Base-by-base conservation (phyloP, 2,888 invertebrate genomes). In the Spatulosminthurus flaviceps region DNA sequence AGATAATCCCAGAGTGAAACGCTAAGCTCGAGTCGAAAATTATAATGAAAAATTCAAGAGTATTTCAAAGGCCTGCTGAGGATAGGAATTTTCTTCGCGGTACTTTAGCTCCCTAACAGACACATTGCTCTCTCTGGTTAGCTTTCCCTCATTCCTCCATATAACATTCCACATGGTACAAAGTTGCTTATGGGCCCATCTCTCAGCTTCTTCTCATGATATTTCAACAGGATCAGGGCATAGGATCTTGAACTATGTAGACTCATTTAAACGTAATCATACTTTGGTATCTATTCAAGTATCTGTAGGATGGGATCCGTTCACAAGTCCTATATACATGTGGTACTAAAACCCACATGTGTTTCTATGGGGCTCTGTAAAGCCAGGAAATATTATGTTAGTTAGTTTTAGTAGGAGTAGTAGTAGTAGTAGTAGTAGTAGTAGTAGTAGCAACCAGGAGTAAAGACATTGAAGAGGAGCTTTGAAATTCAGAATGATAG, bases 21-120 rank as follows among this genome's bases (percentile, higher is more conserved):
- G 42, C 26, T 24, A 26, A 60, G 61, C 61, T 74, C 61, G 61
- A 19, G 61, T 74, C 29, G 60, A 61, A 71, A 74, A 74, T 74
- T 74, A 74, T 74, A 61, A 74, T 74, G 74, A 74, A 74, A 74
- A 74, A 74, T 74, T 74, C 74, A 74, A 74, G 24, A 74, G 61
- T 29, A 61, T 74, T 61, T 74, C 74, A 60, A 61, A 74, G 74
- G 74, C 21, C 74, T 61, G 74, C 21, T 73, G 73, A 73, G 73
- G 73, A 73, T 71, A 22, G 42, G 42, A 71, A 71, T 71, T 71
- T 69, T 29, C 28, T 69, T 29, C 26, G 51, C 16, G 51, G n/a
- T 51, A 51, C 51, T 19, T n/a, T 19, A 13, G 16, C 51, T 19
- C 28, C 13, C 28, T 13, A 67, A 26, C 67, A 67, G 67, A 67